Base-by-base conservation (phyloP, 1,140 invertebrate species). In the Parasteatoda tepidariorum region DNA sequence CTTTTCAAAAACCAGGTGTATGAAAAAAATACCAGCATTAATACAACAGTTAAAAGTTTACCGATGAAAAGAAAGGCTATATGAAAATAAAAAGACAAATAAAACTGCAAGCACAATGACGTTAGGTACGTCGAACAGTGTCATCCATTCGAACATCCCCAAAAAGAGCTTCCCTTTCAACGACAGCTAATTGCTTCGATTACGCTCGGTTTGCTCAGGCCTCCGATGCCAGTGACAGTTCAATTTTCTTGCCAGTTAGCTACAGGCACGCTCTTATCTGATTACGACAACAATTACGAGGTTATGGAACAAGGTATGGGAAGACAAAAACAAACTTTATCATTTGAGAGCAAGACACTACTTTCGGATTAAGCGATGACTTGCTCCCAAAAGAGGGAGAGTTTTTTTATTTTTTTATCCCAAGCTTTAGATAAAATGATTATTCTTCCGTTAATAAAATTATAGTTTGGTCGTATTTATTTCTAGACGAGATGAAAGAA, bases 201-300 rank as follows among this genome's bases (percentile, higher is more conserved):
- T 79, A 59, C 78, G 66, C 78, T 82, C 57, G 54, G 67, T 71
- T 82, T 82, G 78, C 18, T 67, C 57, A 33, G n/a, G 78, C 66
- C 38, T 61, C 57, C 31, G 67, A 61, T 82, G 78, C 55, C 57
- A 71, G 55, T 82, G 78, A 82, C 78, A 82, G 78, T 68, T 82
- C 78, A 82, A 82, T 82, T 82, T 82, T 82, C 78, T 82, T 82
- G 78, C 68, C 76, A 79, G 76, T 79, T 79, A 79, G 76, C 68
- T 79, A 71, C 67, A 54, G 57, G 78, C 57, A 41, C 34, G 78
- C 34, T 54, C 62, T 79, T 79, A 79, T 79, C 78, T 71, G 57
- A 67, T 71, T 71, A 70, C 18, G 78, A 30, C 78, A 82, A 82
- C 78, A 82, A 82, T 70, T 70, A 70, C 57, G 30, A 55, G 34